Base-by-base conservation (phyloP, 2,888 invertebrate genomes). In the Eupeodes latifasciatus region DNA sequence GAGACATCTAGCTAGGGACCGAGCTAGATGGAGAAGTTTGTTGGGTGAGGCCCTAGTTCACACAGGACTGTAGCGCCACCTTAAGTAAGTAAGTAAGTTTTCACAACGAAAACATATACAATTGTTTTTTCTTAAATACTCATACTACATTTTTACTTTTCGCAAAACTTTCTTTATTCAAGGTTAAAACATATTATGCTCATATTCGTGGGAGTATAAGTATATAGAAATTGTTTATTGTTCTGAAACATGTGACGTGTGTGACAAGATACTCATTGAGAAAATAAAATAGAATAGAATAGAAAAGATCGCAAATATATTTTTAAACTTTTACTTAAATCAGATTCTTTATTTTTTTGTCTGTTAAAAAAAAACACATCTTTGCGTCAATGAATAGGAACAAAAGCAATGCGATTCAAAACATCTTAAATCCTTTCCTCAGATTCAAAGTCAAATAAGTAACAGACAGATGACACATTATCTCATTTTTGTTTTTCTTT, bases 191-290 rank as follows among this genome's bases (percentile, higher is more conserved):
- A 36, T 9, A 40, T 40, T 40, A 9, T 40, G 40, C 5, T 40
- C 40, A 40, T 40, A 9, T 40, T 7, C 40, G 9, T 40, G 9
- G 40, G 40, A 40, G 40, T 40, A 40, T 40, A 40, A 40, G 40
- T 57, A 12, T 57, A 12, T 16, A 40, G 49, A 34, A 40, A 27
- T 49, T 66, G 27, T 14, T 27, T 27, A 66, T 66, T 27, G 7
- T 7, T 66, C 27, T 14, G 19, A 66, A 47, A 66, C 47, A 66
- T 47, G 47, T 66, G 66, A 27, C 49, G 66, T 4, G 9, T 10
- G 19, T 47, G 27, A 27, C 27, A 27, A 27, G 27, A 27, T 12
- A 64, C 19, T 64, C n/a, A 62, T 5, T 40, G 5, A 19, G 5
- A 66, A 66, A 47, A 47, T 34, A 40, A 14, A 16, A 5, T 19